A percentile compares a stretch with the other conserved stretches of the same genome.
Conservation (phyloP, 2,797 vertebrate species). For the Xiphophorus birchmanni region DNA sequence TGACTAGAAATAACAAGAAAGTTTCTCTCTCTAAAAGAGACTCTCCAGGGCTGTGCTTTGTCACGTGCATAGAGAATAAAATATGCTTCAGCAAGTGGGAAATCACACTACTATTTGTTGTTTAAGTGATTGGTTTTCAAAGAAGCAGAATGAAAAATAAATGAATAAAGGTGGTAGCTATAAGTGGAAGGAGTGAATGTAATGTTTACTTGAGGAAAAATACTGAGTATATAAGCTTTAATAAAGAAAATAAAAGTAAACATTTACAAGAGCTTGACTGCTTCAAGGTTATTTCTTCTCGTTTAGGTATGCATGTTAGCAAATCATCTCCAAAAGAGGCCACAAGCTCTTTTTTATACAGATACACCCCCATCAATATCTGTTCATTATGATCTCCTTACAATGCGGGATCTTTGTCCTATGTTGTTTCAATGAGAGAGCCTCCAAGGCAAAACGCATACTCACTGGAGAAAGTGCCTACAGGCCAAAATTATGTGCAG, state of each 20-base stretch:
- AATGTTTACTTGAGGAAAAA: slow-evolving; percentile 2
- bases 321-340: slow-evolving; percentile 31
- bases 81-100: slow-evolving; percentile 37
- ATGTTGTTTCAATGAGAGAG: slow-evolving; percentile 35
- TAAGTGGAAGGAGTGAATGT: slow-evolving; percentile 27
- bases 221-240: slow-evolving; percentile 11
- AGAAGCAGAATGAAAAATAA: slow-evolving; percentile 43
- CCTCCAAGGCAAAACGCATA: slow-evolving; percentile 30
- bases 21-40: slow-evolving; percentile 39
- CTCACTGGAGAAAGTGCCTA: slow-evolving; percentile 34
- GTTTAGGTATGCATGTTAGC: slow-evolving; percentile 2
- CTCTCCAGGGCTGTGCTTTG: slow-evolving; percentile 50
- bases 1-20: slow-evolving; percentile 74
- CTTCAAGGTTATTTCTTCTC: slow-evolving; percentile 47
- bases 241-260: slow-evolving; percentile 33
- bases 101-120: slow-evolving; percentile 45
- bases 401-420: slow-evolving; percentile 15
- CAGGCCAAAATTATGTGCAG: slow-evolving; percentile 54
- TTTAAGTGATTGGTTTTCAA: slow-evolving; percentile 35
- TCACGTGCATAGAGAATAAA: slow-evolving; percentile 26
- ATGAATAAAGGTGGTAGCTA: slow-evolving; percentile 27
- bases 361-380: slow-evolving; percentile 32
- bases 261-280: slow-evolving; percentile 13
- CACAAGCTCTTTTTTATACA: slow-evolving; percentile 28
- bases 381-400: slow-evolving; percentile 49